phyloP scores from a whole-genome alignment of 2,888 invertebrate species.

The Sphaerophoria taeniata region DNA sequence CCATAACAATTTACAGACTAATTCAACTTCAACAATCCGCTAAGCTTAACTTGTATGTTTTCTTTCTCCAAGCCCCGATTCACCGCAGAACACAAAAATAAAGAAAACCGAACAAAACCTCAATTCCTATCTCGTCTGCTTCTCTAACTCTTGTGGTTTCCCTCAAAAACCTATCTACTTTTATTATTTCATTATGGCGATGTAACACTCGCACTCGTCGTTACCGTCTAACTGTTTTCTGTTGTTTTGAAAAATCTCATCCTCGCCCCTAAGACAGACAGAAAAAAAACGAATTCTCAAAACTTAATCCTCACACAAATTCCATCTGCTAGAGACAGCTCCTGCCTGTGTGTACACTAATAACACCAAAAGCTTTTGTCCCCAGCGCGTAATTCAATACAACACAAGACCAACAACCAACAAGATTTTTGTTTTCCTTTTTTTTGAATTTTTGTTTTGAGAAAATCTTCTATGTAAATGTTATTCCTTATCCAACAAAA shows the following conservation, averaged over 20 bases:
- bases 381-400: slow-evolving; percentile 24
- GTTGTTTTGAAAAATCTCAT: not conserved
- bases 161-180: slow-evolving; percentile 2
- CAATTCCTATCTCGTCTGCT: not conserved
- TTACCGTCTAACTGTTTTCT: not conserved
- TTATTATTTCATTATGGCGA: slow-evolving; percentile 9
- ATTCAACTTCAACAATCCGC: slow-evolving; percentile 6
- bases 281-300: slow-evolving; percentile 8
- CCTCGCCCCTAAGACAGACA: not conserved
- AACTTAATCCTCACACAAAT: slow-evolving; percentile 17
- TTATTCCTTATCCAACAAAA: slow-evolving; percentile 27
- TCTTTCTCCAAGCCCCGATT: not conserved
- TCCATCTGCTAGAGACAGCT: not conserved
- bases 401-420: slow-evolving; percentile 13
- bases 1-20: slow-evolving; percentile 18
- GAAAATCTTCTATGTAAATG: slow-evolving; percentile 45
- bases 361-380: slow-evolving; percentile 32
- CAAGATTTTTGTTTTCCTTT: not conserved
- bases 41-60: slow-evolving; percentile 14
- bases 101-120: not conserved
- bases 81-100: not conserved
- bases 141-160: slow-evolving; percentile 11
- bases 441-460: slow-evolving; percentile 4
- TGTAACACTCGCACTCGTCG: not conserved
- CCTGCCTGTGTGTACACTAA: slow-evolving; percentile 35